Evolutionary conservation across 2,113 vertebrate species (phyloP), one percentile per base, ranked within the genome.

Genomic region (Sapayoa aenigma): DNA sequence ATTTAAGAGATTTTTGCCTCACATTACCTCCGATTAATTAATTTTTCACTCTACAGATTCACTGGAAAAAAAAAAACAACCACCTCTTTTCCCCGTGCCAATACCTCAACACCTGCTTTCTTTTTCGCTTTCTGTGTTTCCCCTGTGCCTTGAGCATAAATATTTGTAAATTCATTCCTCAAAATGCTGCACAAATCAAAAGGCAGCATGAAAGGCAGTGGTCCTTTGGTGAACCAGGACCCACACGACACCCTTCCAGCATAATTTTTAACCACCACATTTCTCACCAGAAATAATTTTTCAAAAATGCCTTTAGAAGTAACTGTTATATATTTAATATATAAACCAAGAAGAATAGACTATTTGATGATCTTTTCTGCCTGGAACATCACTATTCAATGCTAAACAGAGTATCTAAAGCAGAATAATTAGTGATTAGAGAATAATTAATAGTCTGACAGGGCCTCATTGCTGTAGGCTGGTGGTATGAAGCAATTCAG

Each of bases 351-450:
- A 5, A 84, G 53, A 85, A 53, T 6, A 66, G 49, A 68, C 23
- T 58, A 30, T 89, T 83, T 87, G 19, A 72, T 84, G 37, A 31
- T 39, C 30, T 89, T 89, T 92, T 90, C 47, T 94, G 35, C 76
- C 63, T 62, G 28, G 16, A 79, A 47, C 19, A 58, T 9, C 39
- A 72, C 82, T 90, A 84, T 69, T 28, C n/a, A 69, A 39, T 9
- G 6, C 6, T 81, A 90, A 86, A 59, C 28, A 79, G 20, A 68
- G 21, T 67, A 33, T 76, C 50, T 28, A 81, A 73, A 91, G 65
- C 60, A 93, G 62, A 95, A 95, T 39, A 90, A 94, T 74, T 77
- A 67, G 35, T 17, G 21, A 39, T 63, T 62, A 39, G 37, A 39
- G 25, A 18, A 39, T 62, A 39, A 62, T 19, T 41, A 41, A 18